Base-by-base conservation (phyloP, 2,888 invertebrate genomes). In the Cheilosia scutellata region DNA sequence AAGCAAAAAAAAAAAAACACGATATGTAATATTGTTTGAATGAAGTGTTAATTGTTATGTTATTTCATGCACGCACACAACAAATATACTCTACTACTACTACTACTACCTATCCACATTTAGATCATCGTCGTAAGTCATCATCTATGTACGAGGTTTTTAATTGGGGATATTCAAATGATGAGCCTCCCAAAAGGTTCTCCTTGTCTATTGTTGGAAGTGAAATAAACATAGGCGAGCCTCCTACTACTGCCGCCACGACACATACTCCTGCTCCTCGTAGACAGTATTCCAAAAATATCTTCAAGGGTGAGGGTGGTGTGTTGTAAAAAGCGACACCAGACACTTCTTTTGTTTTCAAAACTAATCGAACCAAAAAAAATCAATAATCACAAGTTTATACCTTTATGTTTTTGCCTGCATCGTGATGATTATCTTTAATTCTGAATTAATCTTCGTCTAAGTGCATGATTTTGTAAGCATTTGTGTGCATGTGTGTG, bases 81-180 rank as follows among this genome's bases (percentile, higher is more conserved):
- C 78, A 74, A 72, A 78, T 74, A 44, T 72, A 83, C 79, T 82
- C 79, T 84, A 87, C 51, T 86, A 87, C 79, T 78, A 76, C 74
- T 82, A 74, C 74, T 74, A 76, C 77, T 76, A 71, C 80, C 72
- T 78, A 75, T 79, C 47, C 70, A 83, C 62, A 79, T 87, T 75
- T 84, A 87, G 92, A 91, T 91, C 91, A 91, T 90, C 92, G 92
- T 88, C 94, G 94, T 93, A 95, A 94, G 93, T 94, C 95, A 92
- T 94, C 95, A 92, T 95, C 95, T 91, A 95, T 95, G 94, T 95
- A 95, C 93, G 95, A 95, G 93, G 95, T 95, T 90, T 95, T 95
- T 93, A 94, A 95, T 94, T 95, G 95, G 95, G 94, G 92, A 88
- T 91, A 91, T 89, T 90, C 91, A 88, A 92, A 92, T 89, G 92